phyloP scores from a whole-genome alignment of 1,140 invertebrate genomes.

The Papilio glaucus region DNA sequence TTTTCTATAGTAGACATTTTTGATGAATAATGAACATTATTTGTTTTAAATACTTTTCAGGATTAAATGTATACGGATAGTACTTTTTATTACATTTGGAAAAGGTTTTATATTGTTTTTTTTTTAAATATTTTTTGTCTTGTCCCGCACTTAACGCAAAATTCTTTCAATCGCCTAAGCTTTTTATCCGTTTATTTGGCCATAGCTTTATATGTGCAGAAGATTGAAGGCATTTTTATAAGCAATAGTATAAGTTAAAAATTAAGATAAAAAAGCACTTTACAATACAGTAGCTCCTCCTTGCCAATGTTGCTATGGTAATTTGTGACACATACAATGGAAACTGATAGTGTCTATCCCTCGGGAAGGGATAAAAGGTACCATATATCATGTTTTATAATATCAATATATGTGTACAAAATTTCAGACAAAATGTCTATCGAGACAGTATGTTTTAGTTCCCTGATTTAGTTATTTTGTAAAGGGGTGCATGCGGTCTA shows the following conservation, averaged over 20 bases:
- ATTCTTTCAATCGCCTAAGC: background rate
- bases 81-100: too few species aligned
- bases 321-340: too few species aligned
- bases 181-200: background rate
- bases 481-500: background rate
- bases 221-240: background rate
- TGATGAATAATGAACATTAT: background rate
- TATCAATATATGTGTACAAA: too few species aligned
- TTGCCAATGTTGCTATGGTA: too few species aligned
- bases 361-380: too few species aligned
- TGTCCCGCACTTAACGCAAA: background rate
- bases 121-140: background rate
- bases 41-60: background rate
- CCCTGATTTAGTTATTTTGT: background rate
- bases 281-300: slow-evolving; percentile 4
- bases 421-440: too few species aligned
- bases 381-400: too few species aligned
- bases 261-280: background rate
- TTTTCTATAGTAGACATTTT: background rate
- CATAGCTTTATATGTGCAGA: background rate
- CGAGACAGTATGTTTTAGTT: too few species aligned
- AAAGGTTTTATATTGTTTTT: background rate
- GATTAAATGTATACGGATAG: background rate
- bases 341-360: too few species aligned
- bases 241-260: background rate